Evolutionary conservation across 2,113 vertebrate species (phyloP), one percentile per base, ranked within the genome.

Genomic region (Neogobius melanostomus): DNA sequence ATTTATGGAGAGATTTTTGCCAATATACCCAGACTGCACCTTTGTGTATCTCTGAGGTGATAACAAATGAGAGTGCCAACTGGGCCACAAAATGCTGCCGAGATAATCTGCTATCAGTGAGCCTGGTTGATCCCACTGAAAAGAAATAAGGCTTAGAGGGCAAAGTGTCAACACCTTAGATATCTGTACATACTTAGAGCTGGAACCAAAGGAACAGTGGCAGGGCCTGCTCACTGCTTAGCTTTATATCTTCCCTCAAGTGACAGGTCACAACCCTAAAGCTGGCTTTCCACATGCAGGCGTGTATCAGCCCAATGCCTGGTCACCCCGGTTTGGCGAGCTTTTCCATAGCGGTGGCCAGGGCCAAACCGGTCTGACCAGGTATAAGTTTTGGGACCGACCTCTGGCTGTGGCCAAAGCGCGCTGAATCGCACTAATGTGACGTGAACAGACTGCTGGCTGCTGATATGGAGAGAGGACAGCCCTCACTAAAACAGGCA

Each of bases 51-150:
- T 88, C 82, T 85, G 82, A 86, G 82, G 71, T 81, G 84, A 90
- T 89, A 89, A 90, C 86, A 88, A 90, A 90, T 87, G 85, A 91
- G 80, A 77, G 83, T 91, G 87, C 82, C 88, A 89, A 86, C 79
- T 84, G 81, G 83, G 87, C 87, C 80, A 88, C 87, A 88, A 91
- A 91, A 88, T 82, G 79, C 83, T 69, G 71, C 77, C 71, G 82
- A 84, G 89, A 91, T 91, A 90, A 90, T 89, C 86, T 89, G 85
- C 78, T 91, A 90, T 91, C 88, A 82, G 82, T 86, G 85, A 89
- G 87, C 74, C 77, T 78, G 66, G 69, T 85, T 90, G 88, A 90
- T 88, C 87, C 82, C 78, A n/a, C 66, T 69, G 75, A 84, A 87
- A 86, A 88, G 79, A 88, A 88, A 88, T 79, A 49, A 74, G 87